Evolutionary conservation across 1,140 invertebrate genomes (phyloP).

Genomic region (Scylla paramamosain): DNA sequence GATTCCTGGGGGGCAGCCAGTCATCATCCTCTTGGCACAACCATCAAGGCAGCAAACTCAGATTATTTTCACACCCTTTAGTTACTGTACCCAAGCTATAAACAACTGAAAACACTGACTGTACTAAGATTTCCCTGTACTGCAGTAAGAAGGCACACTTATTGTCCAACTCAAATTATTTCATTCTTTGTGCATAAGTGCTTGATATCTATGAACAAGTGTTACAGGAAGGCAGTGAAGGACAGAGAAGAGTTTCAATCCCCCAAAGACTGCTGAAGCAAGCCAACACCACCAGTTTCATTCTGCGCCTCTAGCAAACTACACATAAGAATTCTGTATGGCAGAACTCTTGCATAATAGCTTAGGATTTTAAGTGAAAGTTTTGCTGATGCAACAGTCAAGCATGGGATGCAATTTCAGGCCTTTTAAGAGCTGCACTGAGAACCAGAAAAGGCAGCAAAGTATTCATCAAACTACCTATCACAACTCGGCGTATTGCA

Average conservation of each 20-base stretch:
- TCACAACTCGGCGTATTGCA: slow-evolving; percentile 56
- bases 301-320: neutral
- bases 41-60: neutral
- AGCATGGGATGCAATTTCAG: slow-evolving; percentile 17
- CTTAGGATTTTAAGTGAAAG: neutral
- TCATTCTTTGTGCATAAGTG: slow-evolving; percentile 61
- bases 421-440: neutral
- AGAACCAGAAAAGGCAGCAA: slow-evolving; percentile 38
- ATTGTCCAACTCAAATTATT: slow-evolving; percentile 10
- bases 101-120: neutral
- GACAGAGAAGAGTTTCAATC: neutral
- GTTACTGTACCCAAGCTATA: neutral
- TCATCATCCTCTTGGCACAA: neutral
- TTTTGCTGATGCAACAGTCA: neutral
- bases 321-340: neutral
- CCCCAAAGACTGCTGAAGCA: slow-evolving; percentile 28
- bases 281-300: slow-evolving; percentile 25
- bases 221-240: slow-evolving; percentile 49
- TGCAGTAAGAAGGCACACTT: slow-evolving; percentile 39
- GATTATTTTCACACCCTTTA: neutral
- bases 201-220: slow-evolving; percentile 34
- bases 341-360: slow-evolving; percentile 14
- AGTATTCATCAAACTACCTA: slow-evolving; percentile 28
- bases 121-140: slow-evolving; percentile 19
- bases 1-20: neutral